A percentile compares a stretch with the other conserved stretches of the same genome.
These are phyloP conservation scores for Zapornia atra DNA, from an alignment of 2,113 vertebrate genomes.

Conservation along the genomic window DNA sequence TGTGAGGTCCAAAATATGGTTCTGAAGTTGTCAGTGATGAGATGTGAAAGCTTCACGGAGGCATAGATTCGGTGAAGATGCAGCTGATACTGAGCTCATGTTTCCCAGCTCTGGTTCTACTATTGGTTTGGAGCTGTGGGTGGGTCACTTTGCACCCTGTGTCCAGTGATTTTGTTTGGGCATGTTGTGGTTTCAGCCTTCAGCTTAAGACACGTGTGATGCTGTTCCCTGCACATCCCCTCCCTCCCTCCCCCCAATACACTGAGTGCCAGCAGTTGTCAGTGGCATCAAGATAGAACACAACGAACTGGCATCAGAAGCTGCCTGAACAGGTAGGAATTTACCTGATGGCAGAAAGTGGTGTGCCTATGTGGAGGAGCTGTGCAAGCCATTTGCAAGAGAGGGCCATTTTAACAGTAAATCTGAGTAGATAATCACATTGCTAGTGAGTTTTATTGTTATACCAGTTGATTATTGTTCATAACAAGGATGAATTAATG, in stretches of 20 bases:
- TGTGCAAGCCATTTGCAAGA: not conserved
- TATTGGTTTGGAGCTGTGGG: not conserved
- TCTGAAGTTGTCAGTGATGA: not conserved
- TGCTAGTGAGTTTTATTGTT: not conserved
- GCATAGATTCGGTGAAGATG: not conserved
- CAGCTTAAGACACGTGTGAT: not conserved
- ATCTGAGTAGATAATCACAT: not conserved
- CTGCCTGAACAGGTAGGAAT: not conserved
- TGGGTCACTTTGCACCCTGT: not conserved
- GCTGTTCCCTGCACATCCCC: not conserved
- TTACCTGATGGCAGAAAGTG: not conserved
- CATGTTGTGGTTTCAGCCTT: not conserved
- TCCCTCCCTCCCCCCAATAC: fast-evolving
- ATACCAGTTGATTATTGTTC: not conserved
- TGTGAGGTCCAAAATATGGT: not conserved
- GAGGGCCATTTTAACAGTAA: not conserved
- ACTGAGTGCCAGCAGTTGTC: not conserved
- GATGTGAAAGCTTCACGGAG: not conserved
- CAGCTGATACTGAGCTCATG: not conserved
- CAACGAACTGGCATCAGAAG: not conserved
- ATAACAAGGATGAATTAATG: not conserved
- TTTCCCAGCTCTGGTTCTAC: not conserved
- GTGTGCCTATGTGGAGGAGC: not conserved
- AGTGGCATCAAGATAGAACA: not conserved
- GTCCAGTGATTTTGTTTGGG: not conserved